Evolutionary conservation across 2,797 vertebrate species (phyloP).

Genomic region (Sebastes minor): DNA sequence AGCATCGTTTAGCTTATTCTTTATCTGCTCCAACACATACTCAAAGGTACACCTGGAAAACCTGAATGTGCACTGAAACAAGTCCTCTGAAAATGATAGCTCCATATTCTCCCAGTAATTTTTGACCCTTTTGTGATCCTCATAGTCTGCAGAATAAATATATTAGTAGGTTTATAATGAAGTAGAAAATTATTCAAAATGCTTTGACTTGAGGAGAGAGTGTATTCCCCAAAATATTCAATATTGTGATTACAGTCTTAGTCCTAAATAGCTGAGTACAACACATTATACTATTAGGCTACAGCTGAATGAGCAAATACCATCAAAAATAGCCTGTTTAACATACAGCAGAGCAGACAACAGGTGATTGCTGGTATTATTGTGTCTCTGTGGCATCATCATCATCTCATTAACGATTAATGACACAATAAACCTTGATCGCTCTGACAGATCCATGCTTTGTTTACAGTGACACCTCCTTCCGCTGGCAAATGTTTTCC

Average conservation of each 20-base stretch:
- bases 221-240: not conserved
- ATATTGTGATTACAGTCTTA: not conserved
- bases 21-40: too few species aligned
- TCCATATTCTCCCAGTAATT: too few species aligned
- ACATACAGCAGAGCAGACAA: not conserved
- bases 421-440: not conserved
- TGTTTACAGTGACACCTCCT: not conserved
- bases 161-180: too few species aligned
- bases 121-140: too few species aligned
- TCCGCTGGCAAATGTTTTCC: not conserved
- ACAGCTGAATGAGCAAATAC: not conserved
- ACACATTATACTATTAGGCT: not conserved
- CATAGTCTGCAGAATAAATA: too few species aligned
- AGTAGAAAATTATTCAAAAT: too few species aligned
- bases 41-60: too few species aligned
- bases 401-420: not conserved
- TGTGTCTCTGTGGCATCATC: not conserved
- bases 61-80: too few species aligned
- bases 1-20: too few species aligned
- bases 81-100: too few species aligned
- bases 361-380: not conserved
- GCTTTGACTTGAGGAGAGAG: not conserved
- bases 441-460: not conserved
- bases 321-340: not conserved
- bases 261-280: too few species aligned